Evolutionary conservation across 2,797 vertebrate species (phyloP), one percentile per base, ranked within the genome.

Genomic region (Meda fulgida): DNA sequence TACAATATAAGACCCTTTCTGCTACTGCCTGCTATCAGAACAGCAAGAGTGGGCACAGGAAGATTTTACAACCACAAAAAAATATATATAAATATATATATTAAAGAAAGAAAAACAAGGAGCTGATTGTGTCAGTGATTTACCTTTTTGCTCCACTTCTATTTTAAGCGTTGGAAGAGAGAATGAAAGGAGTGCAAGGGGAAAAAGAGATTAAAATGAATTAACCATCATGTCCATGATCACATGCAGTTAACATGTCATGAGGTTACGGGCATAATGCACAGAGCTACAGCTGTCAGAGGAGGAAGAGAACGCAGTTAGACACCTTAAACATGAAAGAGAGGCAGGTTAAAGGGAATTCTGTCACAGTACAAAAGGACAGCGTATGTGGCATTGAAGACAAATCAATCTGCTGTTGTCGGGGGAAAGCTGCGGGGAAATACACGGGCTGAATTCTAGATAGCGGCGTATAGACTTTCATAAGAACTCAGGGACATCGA

Each of bases 71-170:
- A 97, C 97, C 96, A 97, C 97, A 85, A 65, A 79, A 79, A 78
- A 34, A 85, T 2, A 80, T 38, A 31, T 58, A 40, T 73, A 29
- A 11, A 66, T 16, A 23, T 21, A 84, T 40, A 67, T 67, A 43
- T 75, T 51, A 96, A 97, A 98, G 96, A 98, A 96, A 97, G 97
- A 98, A 96, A 97, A 98, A 96, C 79, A 85, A 88, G 89, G 96
- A 96, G 95, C 96, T 97, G 96, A 96, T 97, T 94, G 96, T 97
- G 94, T 96, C 96, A 94, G 92, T 98, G 97, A 99, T 99, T 99
- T 99, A 99, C 98, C 98, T 99, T 99, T 99, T 99, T 99, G 98
- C 95, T 99, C 98, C 98, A 99, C 98, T 99, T 99, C 98, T 99
- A 99, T 99, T 99, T 99, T 99, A 98, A 97, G 98, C 98, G 97